These are phyloP conservation scores for Cryptotis parvus DNA, from an alignment of 2,113 vertebrate genomes.

Conservation along the genomic window DNA sequence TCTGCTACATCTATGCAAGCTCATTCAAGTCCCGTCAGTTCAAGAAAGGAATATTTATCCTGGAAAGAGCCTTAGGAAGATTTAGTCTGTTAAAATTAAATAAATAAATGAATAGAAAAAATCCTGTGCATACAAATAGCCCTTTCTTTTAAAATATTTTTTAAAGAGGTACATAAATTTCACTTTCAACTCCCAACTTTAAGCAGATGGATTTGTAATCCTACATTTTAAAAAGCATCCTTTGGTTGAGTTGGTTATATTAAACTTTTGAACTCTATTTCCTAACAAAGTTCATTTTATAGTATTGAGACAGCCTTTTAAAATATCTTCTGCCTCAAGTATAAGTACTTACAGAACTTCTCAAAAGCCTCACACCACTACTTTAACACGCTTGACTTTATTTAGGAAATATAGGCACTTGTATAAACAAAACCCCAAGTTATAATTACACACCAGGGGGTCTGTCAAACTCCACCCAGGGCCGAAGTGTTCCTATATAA, in stretches of 20 bases:
- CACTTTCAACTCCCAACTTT: background rate
- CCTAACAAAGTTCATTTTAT: background rate
- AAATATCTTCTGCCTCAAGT: background rate
- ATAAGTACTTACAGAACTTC: background rate
- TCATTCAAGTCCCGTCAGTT: background rate
- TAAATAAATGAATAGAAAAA: too few relatives aligned
- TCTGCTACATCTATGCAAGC: background rate
- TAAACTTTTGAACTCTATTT: background rate
- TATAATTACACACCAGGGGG: background rate
- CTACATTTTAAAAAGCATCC: background rate
- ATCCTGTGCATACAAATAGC: too few relatives aligned
- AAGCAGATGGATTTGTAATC: background rate
- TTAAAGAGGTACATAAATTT: background rate
- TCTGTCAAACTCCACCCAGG: background rate
- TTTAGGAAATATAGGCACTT: background rate
- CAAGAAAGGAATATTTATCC: background rate
- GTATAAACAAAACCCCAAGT: background rate
- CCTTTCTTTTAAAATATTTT: too few relatives aligned
- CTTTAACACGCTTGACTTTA: background rate
- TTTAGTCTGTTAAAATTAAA: background rate
- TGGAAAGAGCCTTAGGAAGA: background rate
- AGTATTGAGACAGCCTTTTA: background rate
- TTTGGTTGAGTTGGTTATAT: background rate
- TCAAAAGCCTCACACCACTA: background rate
- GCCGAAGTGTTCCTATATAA: background rate